Percentiles rank a stretch among this genome's conserved stretches.
These are phyloP conservation scores for Hirudo medicinalis DNA, from an alignment of 1,140 invertebrate genomes.

Conservation along the genomic window DNA sequence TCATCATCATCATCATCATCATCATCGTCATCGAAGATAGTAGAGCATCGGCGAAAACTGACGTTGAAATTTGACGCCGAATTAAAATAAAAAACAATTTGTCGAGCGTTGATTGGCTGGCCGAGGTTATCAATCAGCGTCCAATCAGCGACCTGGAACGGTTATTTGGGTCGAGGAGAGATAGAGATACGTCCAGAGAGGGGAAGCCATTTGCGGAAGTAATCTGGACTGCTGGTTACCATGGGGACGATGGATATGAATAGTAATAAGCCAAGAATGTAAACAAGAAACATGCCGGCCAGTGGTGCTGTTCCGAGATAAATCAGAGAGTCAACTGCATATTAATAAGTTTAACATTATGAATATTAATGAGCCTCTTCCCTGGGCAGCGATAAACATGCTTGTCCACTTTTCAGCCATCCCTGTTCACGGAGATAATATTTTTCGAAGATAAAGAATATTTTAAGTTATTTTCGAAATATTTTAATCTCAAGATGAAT, in stretches of 20 bases:
- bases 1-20: slow-evolving; percentile 7
- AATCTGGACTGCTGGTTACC: slow-evolving; percentile 6
- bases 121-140: slow-evolving; percentile 7
- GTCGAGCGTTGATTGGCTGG: slow-evolving; percentile 5
- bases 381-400: not conserved
- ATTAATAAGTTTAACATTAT: not conserved
- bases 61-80: slow-evolving; percentile 3
- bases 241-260: slow-evolving; percentile 4
- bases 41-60: not conserved
- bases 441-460: too few species aligned
- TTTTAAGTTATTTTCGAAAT: too few species aligned
- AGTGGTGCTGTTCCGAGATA: too few species aligned
- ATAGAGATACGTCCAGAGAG: not conserved
- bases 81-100: slow-evolving; percentile 6
- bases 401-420: too few species aligned
- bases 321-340: too few species aligned
- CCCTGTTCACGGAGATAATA: too few species aligned
- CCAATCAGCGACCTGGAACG: slow-evolving; percentile 9
- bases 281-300: too few species aligned
- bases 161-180: not conserved
- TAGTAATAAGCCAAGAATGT: not conserved
- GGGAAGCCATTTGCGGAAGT: slow-evolving; percentile 3
- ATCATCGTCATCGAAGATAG: not conserved
- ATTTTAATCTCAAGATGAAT: too few species aligned
- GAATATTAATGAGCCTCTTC: slow-evolving; percentile 7